A percentile compares a stretch with the other conserved stretches of the same genome.
Conservation (phyloP, 2,113 vertebrate species). For the Cromileptes altivelis region DNA sequence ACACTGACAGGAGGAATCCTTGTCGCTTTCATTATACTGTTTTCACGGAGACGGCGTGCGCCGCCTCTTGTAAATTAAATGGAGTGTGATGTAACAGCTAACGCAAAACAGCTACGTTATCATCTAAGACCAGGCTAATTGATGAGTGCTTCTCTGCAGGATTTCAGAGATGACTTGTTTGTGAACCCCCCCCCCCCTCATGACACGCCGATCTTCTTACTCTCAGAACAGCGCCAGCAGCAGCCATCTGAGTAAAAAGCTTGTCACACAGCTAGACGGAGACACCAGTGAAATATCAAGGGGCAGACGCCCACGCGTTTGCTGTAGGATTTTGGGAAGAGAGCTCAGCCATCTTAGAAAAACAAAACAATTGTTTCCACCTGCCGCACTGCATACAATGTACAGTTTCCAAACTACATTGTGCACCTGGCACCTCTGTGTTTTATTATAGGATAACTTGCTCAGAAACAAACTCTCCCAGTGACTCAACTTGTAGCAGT, state of each 20-base stretch:
- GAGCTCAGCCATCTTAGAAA: slow-evolving; percentile 11
- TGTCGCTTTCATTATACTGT: slow-evolving; percentile 37
- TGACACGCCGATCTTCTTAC: slow-evolving; percentile 66
- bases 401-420: slow-evolving; percentile 17
- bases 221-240: slow-evolving; percentile 53
- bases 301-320: slow-evolving; percentile 53
- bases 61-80: slow-evolving; percentile 56
- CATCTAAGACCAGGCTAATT: slow-evolving; percentile 70
- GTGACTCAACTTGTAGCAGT: background rate
- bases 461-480: background rate
- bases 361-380: slow-evolving; percentile 26
- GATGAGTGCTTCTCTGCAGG: slow-evolving; percentile 65
- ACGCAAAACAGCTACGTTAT: slow-evolving; percentile 61
- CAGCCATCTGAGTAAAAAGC: slow-evolving; percentile 70
- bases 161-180: slow-evolving; percentile 74
- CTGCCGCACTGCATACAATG: slow-evolving; percentile 27
- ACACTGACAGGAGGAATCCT: slow-evolving; percentile 34
- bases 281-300: slow-evolving; percentile 69
- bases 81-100: slow-evolving; percentile 60
- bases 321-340: slow-evolving; percentile 33
- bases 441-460: background rate
- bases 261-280: slow-evolving; percentile 58
- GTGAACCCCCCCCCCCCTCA: slow-evolving; percentile 44
- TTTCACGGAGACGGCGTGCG: slow-evolving; percentile 35
- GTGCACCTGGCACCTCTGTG: slow-evolving; percentile 8